Base-by-base conservation (phyloP, 2,113 vertebrate genomes). In the Camelus bactrianus region DNA sequence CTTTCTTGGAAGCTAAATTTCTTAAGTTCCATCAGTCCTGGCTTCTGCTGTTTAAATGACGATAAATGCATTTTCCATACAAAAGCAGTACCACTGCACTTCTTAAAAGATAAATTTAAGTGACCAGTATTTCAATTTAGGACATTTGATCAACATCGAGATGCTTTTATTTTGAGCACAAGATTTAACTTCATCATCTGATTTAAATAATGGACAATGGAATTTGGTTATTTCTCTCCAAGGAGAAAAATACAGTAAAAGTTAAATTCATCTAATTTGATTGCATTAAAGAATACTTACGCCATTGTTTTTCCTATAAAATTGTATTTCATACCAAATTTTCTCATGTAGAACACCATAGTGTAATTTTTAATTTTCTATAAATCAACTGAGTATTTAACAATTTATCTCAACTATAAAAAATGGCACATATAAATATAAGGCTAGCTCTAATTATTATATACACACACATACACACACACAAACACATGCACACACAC, bases 51-150 rank as follows among this genome's bases (percentile, higher is more conserved):
- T 70, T 94, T 91, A 94, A 95, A 24, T 15, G 8, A 70, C 65
- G 30, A 84, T 52, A n/a, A 93, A 60, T n/a, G 1, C 46, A 67
- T 56, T 88, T 85, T 69, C 15, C 0, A 73, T 35, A 16, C 8
- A 80, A 80, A 89, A 81, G 65, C 13, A 48, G 14, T 28, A 11
- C 28, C 62, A 80, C 16, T 50, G 2, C 3, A 48, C 15, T 60
- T 80, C n/a, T 67, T 56, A 35, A 72, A 91, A 93, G 19, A 52
- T n/a, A 93, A 67, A 89, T 54, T 77, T 58, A 69, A 94, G 26
- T 67, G 50, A 3, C 19, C 24, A 65, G 32, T 91, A 70, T 79
- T 93, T 86, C 64, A 76, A 28, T 22, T 73, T 54, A 91, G 70
- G 56, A 52, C 20, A 80, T 48, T 26, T 62, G 35, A 64, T 81